A percentile compares a stretch with the other conserved stretches of the same genome.
Evolutionary conservation across 2,113 vertebrate genomes (phyloP).

Genomic region (Pachyramphus minor): DNA sequence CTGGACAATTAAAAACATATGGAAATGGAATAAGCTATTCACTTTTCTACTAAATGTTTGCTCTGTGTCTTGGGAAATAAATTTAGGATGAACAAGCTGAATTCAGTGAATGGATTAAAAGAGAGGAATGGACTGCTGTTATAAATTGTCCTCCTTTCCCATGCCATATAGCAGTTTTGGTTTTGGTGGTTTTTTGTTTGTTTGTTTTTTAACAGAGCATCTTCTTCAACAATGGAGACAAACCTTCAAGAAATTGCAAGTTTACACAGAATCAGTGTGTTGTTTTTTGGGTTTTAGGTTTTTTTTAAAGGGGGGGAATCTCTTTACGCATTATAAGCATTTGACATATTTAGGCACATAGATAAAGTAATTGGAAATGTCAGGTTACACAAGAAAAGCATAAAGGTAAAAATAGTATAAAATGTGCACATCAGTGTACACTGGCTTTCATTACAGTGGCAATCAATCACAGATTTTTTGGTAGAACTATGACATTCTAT

Average conservation of each 20-base stretch:
- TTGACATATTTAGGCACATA: conserved; percentile 21
- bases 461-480: conserved; percentile 41
- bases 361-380: conserved; percentile 50
- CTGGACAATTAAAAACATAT: conserved; percentile 58
- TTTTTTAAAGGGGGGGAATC: not conserved
- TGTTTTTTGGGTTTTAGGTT: too few relatives aligned
- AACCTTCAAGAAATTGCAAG: not conserved
- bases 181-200: too few relatives aligned
- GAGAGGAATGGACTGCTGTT: not conserved
- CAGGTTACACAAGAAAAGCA: conserved; percentile 44
- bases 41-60: conserved; percentile 55
- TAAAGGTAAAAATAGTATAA: conserved; percentile 38
- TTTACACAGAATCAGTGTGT: not conserved
- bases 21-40: conserved; percentile 36
- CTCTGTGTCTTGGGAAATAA: conserved; percentile 55
- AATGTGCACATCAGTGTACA: conserved; percentile 7
- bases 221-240: not conserved
- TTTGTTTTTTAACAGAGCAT: not conserved
- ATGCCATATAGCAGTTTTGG: not conserved
- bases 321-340: not conserved
- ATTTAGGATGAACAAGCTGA: conserved; percentile 45
- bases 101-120: conserved; percentile 33
- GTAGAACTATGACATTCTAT: conserved; percentile 33
- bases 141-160: conserved; percentile 31
- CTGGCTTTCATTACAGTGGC: conserved; percentile 27